A percentile compares a stretch with the other conserved stretches of the same genome.
phyloP scores from a whole-genome alignment of 2,888 invertebrate species.

The Hermodice carunculata region DNA sequence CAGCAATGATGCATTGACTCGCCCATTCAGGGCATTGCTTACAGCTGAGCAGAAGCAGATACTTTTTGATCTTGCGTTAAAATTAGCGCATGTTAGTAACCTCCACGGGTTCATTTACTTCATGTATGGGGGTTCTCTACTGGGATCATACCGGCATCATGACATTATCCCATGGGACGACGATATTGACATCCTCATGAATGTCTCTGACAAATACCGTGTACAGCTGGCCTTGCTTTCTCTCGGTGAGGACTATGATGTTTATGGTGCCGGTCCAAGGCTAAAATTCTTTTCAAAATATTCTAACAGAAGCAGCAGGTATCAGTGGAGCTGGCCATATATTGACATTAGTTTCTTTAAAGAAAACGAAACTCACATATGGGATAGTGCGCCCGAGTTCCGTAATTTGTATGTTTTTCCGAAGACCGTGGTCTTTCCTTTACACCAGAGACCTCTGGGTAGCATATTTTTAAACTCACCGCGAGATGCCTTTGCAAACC shows the following conservation, averaged over 20 bases:
- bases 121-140: constrained; percentile 37
- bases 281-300: constrained; percentile 32
- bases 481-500: constrained; percentile 29
- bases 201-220: background rate
- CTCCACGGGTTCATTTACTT: constrained; percentile 27
- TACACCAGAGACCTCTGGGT: constrained; percentile 40
- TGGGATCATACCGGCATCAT: constrained; percentile 41
- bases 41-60: background rate
- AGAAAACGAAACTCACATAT: constrained; percentile 40
- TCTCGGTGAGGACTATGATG: constrained; percentile 12
- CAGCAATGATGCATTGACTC: no score
- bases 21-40: no score
- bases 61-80: background rate
- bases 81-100: constrained; percentile 11
- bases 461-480: constrained; percentile 35
- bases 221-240: constrained; percentile 5
- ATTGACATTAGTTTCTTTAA: constrained; percentile 42
- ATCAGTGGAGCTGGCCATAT: constrained; percentile 43
- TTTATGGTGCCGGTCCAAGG: constrained; percentile 24
- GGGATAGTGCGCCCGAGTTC: constrained; percentile 38
- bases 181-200: constrained; percentile 37
- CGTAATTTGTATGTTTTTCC: constrained; percentile 23
- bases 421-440: constrained; percentile 36
- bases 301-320: constrained; percentile 21
- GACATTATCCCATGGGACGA: constrained; percentile 44